phyloP scores from a whole-genome alignment of 2,888 invertebrate genomes.

The Habroteleia sp. region DNA sequence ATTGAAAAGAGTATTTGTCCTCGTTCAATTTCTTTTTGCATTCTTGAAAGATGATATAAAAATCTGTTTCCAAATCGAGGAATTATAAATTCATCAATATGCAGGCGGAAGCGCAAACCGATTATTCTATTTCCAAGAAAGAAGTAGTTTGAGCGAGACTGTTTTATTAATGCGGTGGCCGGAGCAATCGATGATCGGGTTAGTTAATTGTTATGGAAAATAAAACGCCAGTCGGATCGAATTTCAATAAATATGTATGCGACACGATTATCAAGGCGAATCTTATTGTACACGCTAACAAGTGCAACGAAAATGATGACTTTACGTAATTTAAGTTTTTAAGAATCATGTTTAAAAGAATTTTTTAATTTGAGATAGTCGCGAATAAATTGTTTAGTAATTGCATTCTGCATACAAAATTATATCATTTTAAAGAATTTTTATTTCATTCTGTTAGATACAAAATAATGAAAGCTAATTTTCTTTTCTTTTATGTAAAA shows the following conservation, averaged over 20 bases:
- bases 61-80: constrained; percentile 54
- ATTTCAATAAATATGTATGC: constrained; percentile 56
- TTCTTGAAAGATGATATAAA: constrained; percentile 23
- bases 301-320: constrained; percentile 29
- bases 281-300: constrained; percentile 19
- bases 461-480: no score
- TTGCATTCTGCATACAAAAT: neutral
- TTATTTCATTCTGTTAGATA: no score
- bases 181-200: constrained; percentile 61
- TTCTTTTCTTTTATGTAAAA: no score
- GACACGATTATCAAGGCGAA: constrained; percentile 35
- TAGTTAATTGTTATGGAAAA: constrained; percentile 70
- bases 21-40: constrained; percentile 28
- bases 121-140: constrained; percentile 67
- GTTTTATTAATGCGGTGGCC: constrained; percentile 69
- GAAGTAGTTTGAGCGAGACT: constrained; percentile 53
- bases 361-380: neutral
- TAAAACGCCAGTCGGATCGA: constrained; percentile 25
- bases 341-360: constrained; percentile 26
- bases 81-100: constrained; percentile 68
- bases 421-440: neutral
- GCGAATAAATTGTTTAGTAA: constrained; percentile 22
- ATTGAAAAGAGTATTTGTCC: constrained; percentile 12
- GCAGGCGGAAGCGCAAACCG: constrained; percentile 63
- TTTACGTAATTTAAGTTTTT: constrained; percentile 10